Evolutionary conservation across 2,888 invertebrate species (phyloP).

Genomic region (Abscondita cerata): DNA sequence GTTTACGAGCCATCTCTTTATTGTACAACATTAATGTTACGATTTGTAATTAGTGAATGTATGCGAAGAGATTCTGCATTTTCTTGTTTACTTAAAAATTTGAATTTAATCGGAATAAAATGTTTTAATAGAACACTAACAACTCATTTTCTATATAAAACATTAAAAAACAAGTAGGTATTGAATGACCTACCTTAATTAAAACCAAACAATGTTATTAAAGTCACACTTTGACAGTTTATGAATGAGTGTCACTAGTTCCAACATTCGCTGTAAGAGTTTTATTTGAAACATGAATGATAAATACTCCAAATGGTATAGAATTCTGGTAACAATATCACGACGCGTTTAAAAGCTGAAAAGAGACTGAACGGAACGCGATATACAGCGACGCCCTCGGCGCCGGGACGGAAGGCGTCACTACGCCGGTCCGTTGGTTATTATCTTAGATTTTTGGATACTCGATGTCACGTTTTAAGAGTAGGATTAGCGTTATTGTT

Average conservation of each 20-base stretch:
- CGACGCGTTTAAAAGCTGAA: constrained; percentile 35
- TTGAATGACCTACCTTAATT: neutral
- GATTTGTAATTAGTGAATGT: too few species aligned
- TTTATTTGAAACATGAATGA: constrained; percentile 5
- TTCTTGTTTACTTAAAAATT: too few species aligned
- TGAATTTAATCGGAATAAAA: too few species aligned
- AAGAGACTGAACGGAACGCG: constrained; percentile 42
- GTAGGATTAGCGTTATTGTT: constrained; percentile 31
- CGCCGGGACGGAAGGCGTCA: constrained; percentile 57
- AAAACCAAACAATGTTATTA: neutral
- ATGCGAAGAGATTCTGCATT: too few species aligned
- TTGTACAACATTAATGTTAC: too few species aligned
- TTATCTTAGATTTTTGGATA: constrained; percentile 51
- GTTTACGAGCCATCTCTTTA: too few species aligned
- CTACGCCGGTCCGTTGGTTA: constrained; percentile 57
- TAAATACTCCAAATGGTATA: constrained; percentile 16
- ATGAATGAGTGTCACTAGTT: too few species aligned
- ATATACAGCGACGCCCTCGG: constrained; percentile 54
- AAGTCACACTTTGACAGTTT: neutral
- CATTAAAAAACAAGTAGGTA: neutral
- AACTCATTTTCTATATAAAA: too few species aligned
- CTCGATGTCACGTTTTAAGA: constrained; percentile 38
- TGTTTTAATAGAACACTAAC: too few species aligned
- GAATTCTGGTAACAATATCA: constrained; percentile 29
- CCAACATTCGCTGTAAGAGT: neutral